Conservation (phyloP, 2,797 vertebrate species). For the Gobionotothen gibberifrons region DNA sequence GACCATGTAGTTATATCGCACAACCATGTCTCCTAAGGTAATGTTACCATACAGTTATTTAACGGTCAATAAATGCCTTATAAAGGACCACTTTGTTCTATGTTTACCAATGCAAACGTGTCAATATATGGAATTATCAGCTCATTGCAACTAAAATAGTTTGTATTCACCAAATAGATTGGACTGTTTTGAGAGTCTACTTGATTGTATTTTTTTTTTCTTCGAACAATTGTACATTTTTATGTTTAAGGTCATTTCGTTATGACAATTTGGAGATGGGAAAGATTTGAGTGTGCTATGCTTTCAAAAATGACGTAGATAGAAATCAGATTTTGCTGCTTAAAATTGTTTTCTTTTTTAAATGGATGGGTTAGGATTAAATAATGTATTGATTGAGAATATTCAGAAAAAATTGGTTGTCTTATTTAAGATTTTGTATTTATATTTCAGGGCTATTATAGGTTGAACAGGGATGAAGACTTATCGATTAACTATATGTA, state of each 20-base stretch:
- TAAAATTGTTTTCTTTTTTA: neutral
- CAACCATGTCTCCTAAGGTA: neutral
- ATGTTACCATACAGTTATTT: neutral
- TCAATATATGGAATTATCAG: neutral
- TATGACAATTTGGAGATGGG: neutral
- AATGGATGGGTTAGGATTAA: neutral
- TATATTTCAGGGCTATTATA: neutral
- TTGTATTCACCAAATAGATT: neutral
- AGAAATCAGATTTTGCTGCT: neutral
- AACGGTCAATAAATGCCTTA: neutral
- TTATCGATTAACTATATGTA: neutral
- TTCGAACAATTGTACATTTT: neutral
- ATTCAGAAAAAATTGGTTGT: neutral
- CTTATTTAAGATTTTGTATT: neutral
- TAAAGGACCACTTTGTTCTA: neutral
- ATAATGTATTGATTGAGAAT: neutral
- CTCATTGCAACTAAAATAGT: neutral
- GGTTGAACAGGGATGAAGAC: neutral
- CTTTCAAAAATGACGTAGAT: neutral
- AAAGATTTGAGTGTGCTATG: neutral
- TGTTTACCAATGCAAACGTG: neutral
- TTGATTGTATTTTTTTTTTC: neutral
- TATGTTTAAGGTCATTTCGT: neutral
- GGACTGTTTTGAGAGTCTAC: neutral
- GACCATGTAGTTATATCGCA: neutral